These are phyloP conservation scores for Nesospiza acunhae DNA, from an alignment of 2,113 vertebrate genomes.

Conservation along the genomic window DNA sequence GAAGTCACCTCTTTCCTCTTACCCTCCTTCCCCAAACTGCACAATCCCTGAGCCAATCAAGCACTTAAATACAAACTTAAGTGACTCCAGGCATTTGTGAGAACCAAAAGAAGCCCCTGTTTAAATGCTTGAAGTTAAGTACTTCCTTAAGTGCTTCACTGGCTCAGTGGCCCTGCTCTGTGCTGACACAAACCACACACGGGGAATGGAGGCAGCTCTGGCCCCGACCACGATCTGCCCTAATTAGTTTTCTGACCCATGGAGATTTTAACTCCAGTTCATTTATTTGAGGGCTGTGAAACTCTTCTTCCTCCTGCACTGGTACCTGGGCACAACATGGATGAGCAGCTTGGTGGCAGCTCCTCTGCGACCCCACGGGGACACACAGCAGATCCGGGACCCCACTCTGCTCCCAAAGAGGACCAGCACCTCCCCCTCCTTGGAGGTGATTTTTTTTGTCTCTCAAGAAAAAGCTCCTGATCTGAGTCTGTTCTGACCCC, in stretches of 20 bases:
- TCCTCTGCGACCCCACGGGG: background rate
- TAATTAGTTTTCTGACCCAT: background rate
- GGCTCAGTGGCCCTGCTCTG: background rate
- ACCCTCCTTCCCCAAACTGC: background rate
- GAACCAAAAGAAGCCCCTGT: background rate
- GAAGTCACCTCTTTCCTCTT: background rate
- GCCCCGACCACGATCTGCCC: accelerated
- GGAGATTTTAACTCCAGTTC: background rate
- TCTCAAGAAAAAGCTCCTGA: background rate
- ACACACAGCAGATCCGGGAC: background rate
- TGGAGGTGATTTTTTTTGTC: background rate
- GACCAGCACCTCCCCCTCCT: background rate
- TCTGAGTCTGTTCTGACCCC: background rate
- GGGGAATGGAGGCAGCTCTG: background rate
- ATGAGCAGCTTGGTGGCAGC: background rate
- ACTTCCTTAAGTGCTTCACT: background rate
- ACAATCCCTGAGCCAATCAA: background rate
- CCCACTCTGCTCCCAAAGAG: background rate
- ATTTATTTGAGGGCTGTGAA: background rate
- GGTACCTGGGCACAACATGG: background rate
- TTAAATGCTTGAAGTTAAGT: background rate
- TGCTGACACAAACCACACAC: background rate
- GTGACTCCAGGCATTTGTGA: background rate
- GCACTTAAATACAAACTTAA: background rate
- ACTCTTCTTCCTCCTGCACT: background rate